Evolutionary conservation across 2,113 vertebrate genomes (phyloP).

Genomic region (Sceloporus tristichus): DNA sequence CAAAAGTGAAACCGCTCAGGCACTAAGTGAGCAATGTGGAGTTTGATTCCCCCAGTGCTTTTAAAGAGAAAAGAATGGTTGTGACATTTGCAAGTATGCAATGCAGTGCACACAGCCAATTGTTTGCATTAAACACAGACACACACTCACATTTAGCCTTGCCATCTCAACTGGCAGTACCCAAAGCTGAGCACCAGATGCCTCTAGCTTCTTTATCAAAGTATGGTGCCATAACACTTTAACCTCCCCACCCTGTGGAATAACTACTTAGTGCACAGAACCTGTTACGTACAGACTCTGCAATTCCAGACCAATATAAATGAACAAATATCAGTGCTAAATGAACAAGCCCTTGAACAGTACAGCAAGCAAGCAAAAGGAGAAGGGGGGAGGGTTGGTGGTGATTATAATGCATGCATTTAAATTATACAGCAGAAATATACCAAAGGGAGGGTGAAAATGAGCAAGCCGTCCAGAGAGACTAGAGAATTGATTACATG

Average conservation of each 20-base stretch:
- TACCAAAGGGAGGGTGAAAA: constrained; percentile 58
- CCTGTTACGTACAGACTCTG: constrained; percentile 56
- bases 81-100: not conserved
- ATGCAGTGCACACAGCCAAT: not conserved
- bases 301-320: constrained; percentile 60
- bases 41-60: not conserved
- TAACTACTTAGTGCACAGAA: constrained; percentile 49
- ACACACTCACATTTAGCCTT: not conserved
- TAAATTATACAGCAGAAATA: constrained; percentile 69
- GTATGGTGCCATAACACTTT: constrained; percentile 19
- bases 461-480: constrained; percentile 55
- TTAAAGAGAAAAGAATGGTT: not conserved
- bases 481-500: constrained; percentile 67
- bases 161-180: not conserved
- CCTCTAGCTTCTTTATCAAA: constrained; percentile 59
- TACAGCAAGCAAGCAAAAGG: constrained; percentile 35
- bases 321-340: constrained; percentile 66
- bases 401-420: constrained; percentile 64
- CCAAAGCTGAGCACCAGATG: constrained; percentile 57
- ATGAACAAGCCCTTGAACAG: constrained; percentile 61
- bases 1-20: not conserved
- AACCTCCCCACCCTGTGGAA: constrained; percentile 49
- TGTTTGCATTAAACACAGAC: not conserved
- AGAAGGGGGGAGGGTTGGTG: not conserved
- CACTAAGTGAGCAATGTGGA: not conserved